A percentile compares a stretch with the other conserved stretches of the same genome.
Conservation (phyloP, 1,140 invertebrate genomes). For the Lepidostoma basale region DNA sequence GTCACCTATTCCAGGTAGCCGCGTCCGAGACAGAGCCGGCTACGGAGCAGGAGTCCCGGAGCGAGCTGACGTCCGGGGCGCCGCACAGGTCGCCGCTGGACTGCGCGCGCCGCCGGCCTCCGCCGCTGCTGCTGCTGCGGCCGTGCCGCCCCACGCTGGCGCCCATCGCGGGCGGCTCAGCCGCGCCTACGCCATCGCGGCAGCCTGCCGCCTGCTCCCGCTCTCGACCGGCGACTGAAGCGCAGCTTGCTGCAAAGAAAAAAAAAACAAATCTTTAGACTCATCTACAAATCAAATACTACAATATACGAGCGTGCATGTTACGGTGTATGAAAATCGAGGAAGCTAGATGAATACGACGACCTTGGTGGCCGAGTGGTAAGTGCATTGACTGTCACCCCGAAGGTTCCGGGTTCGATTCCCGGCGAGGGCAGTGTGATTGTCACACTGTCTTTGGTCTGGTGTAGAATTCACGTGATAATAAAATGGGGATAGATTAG, state of each 20-base stretch:
- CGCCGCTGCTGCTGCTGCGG: slow-evolving; percentile 50
- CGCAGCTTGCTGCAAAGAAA: slow-evolving; percentile 26
- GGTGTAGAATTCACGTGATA: too few species aligned
- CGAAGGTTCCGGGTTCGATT: too few species aligned
- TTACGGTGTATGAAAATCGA: too few species aligned
- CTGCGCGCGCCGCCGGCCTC: slow-evolving; percentile 69
- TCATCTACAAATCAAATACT: neutral
- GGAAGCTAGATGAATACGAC: too few species aligned
- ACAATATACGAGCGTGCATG: neutral
- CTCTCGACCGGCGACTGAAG: slow-evolving; percentile 12
- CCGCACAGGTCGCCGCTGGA: slow-evolving; percentile 73
- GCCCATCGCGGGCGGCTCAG: slow-evolving; percentile 37
- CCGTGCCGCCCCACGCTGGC: slow-evolving; percentile 40
- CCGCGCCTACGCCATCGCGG: slow-evolving; percentile 32
- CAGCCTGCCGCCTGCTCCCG: slow-evolving; percentile 16
- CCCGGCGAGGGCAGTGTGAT: too few species aligned
- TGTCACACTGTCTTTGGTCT: too few species aligned
- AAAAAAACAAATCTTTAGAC: neutral
- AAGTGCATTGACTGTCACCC: too few species aligned
- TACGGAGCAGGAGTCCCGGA: slow-evolving; percentile 66
- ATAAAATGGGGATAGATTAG: too few species aligned
- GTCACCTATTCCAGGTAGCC: slow-evolving; percentile 55
- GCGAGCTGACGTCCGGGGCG: slow-evolving; percentile 74
- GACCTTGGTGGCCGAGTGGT: too few species aligned
- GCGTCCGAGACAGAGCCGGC: slow-evolving; percentile 58